Conservation (phyloP, 2,113 vertebrate genomes). For the Puntigrus tetrazona region DNA sequence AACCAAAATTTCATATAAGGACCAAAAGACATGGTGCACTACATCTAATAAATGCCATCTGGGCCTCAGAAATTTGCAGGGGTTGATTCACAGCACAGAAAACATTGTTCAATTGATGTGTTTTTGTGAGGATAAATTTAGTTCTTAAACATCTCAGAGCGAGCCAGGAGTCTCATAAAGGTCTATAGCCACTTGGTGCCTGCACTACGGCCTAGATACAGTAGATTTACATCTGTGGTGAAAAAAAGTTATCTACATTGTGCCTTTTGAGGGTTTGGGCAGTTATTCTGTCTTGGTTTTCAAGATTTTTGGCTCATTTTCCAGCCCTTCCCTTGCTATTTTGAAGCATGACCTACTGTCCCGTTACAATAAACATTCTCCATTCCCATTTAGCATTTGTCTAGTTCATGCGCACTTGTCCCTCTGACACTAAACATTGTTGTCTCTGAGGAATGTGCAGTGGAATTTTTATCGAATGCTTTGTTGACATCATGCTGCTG, state of each 20-base stretch:
- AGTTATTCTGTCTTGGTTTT: background rate
- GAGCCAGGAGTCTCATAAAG: background rate
- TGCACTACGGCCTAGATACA: background rate
- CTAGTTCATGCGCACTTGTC: slow-evolving; percentile 20
- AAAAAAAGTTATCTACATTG: background rate
- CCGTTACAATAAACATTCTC: slow-evolving; percentile 18
- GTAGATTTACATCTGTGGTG: slow-evolving; percentile 13
- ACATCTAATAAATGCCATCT: background rate
- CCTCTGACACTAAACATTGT: slow-evolving; percentile 30
- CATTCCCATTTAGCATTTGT: slow-evolving; percentile 11
- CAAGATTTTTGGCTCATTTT: slow-evolving; percentile 15
- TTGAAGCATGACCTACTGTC: slow-evolving; percentile 31
- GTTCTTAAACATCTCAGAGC: background rate
- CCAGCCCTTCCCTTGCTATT: slow-evolving; percentile 33
- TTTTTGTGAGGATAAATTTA: slow-evolving; percentile 12
- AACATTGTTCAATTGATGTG: slow-evolving; percentile 10
- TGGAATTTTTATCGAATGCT: slow-evolving; percentile 24
- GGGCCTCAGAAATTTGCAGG: background rate
- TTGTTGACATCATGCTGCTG: slow-evolving; percentile 60
- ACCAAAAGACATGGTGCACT: background rate
- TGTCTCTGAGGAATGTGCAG: slow-evolving; percentile 41
- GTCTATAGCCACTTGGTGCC: background rate
- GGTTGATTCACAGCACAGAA: background rate
- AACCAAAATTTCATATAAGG: background rate
- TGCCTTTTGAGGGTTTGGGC: slow-evolving; percentile 16